Evolutionary conservation across 2,888 invertebrate species (phyloP).

Genomic region (Phania funesta): DNA sequence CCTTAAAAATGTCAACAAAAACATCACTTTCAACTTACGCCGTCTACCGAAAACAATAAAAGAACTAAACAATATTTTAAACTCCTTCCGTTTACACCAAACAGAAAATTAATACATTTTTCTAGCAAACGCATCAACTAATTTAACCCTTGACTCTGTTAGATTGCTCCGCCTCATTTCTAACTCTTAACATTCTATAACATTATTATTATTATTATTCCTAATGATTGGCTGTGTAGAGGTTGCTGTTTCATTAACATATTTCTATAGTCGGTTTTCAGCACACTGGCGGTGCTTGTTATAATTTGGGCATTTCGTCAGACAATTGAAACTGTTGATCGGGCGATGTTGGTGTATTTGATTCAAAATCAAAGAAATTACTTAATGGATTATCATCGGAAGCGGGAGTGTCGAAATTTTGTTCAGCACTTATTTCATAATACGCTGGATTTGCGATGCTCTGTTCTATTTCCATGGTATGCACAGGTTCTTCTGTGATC

Average conservation of each 20-base stretch:
- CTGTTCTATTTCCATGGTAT: conserved; percentile 65
- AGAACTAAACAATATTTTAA: too few relatives aligned
- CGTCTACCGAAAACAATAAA: too few relatives aligned
- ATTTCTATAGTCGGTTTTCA: not conserved
- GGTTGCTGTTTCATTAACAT: not conserved
- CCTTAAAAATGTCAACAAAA: too few relatives aligned
- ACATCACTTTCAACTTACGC: too few relatives aligned
- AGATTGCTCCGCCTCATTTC: too few relatives aligned
- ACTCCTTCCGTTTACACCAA: too few relatives aligned
- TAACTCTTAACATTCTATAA: conserved; percentile 10
- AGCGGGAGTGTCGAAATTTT: conserved; percentile 79
- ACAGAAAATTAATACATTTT: too few relatives aligned
- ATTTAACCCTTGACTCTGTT: not conserved
- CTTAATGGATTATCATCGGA: conserved; percentile 81
- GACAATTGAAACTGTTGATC: not conserved
- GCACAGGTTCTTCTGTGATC: conserved; percentile 75
- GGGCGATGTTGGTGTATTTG: conserved; percentile 38
- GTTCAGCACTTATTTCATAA: conserved; percentile 82
- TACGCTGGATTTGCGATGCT: conserved; percentile 78
- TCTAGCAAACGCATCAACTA: not conserved
- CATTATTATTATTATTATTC: conserved; percentile 5
- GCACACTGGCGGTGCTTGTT: conserved; percentile 13
- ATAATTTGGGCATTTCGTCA: not conserved
- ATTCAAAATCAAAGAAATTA: conserved; percentile 79
- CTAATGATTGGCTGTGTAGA: conserved; percentile 1